Conservation (phyloP, 2,797 vertebrate genomes). For the Coreius guichenoti region DNA sequence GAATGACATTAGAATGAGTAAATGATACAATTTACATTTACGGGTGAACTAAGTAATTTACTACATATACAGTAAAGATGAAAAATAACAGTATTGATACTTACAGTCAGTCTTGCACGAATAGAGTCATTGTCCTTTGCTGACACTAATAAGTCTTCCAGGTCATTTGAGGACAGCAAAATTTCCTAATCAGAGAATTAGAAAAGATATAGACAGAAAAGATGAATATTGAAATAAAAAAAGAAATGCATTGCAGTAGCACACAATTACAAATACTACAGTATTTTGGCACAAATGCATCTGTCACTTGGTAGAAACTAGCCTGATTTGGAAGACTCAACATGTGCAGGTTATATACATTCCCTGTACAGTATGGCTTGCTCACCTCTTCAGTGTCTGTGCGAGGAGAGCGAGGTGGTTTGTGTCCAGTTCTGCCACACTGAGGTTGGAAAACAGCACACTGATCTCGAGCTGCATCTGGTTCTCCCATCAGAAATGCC, state of each 20-base stretch:
- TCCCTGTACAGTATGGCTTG: neutral
- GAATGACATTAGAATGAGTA: neutral
- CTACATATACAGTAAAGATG: neutral
- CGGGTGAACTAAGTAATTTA: neutral
- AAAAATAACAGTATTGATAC: slow-evolving; percentile 52
- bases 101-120: slow-evolving; percentile 63
- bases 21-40: neutral
- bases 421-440: slow-evolving; percentile 65
- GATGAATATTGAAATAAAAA: slow-evolving; percentile 16
- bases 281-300: neutral
- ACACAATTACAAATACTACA: neutral
- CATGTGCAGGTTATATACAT: neutral
- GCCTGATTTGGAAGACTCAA: neutral
- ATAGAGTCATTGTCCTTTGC: slow-evolving; percentile 47
- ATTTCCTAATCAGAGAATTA: slow-evolving; percentile 66
- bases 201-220: slow-evolving; percentile 19
- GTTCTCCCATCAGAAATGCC: slow-evolving; percentile 84
- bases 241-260: neutral
- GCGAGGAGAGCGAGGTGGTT: slow-evolving; percentile 65
- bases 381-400: slow-evolving; percentile 68
- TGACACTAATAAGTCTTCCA: slow-evolving; percentile 71
- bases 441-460: slow-evolving; percentile 72
- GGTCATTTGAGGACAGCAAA: slow-evolving; percentile 77
- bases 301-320: neutral
- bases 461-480: slow-evolving; percentile 76